These are phyloP conservation scores for Coelogynopora nodosa DNA, from an alignment of 2,888 invertebrate species.

Conservation along the genomic window DNA sequence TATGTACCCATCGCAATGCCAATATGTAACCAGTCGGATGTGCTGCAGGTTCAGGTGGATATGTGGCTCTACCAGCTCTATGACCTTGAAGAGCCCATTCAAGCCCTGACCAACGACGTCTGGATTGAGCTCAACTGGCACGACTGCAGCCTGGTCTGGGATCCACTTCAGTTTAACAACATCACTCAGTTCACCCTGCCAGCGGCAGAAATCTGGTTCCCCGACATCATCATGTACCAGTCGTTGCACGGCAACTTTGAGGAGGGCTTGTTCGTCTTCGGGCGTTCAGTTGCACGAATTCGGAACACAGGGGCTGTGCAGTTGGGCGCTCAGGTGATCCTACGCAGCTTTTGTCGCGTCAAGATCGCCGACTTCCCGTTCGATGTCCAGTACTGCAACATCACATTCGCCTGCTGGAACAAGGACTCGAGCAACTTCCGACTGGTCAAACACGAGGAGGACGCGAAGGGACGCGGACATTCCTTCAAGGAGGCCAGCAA, in stretches of 20 bases:
- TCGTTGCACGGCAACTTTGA: conserved; percentile 45
- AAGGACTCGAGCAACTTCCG: conserved; percentile 39
- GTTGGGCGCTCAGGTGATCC: conserved; percentile 40
- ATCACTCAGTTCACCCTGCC: conserved; percentile 39
- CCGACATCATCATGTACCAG: conserved; percentile 41
- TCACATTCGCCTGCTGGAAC: conserved; percentile 42
- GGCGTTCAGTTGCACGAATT: conserved; percentile 33
- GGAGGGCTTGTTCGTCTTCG: conserved; percentile 43
- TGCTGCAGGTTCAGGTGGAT: background rate
- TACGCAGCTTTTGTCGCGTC: conserved; percentile 40
- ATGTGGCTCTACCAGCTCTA: conserved; percentile 44
- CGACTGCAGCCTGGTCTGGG: conserved; percentile 39
- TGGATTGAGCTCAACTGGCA: conserved; percentile 44
- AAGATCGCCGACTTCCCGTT: conserved; percentile 40
- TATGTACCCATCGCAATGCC: background rate
- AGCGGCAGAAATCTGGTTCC: conserved; percentile 39
- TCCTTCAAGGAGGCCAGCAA: conserved; percentile 40
- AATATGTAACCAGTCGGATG: background rate
- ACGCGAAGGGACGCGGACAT: background rate
- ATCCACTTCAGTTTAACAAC: conserved; percentile 35
- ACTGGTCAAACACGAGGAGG: conserved; percentile 33
- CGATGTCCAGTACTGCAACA: conserved; percentile 41
- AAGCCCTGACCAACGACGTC: conserved; percentile 39
- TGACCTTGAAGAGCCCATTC: conserved; percentile 43
- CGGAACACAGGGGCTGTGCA: conserved; percentile 37